Evolutionary conservation across 2,797 vertebrate genomes (phyloP).

Genomic region (Urosaurus nigricauda): DNA sequence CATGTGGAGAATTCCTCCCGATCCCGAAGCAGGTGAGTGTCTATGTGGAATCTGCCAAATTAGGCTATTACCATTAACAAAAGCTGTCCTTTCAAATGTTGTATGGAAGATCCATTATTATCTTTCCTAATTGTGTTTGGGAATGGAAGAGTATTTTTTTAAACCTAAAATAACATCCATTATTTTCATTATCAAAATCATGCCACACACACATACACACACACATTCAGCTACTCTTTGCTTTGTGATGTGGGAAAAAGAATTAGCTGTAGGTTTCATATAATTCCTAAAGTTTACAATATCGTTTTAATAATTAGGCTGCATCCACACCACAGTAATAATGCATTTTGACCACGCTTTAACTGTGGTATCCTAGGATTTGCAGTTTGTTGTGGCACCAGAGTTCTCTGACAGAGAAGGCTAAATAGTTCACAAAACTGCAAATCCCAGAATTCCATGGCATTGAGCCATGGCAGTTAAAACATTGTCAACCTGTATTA

Average conservation of each 20-base stretch:
- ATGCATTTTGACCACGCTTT: too few species aligned
- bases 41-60: rapidly evolving
- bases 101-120: background rate
- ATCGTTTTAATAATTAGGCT: background rate
- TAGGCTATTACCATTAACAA: background rate
- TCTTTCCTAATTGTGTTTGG: background rate
- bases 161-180: background rate
- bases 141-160: background rate
- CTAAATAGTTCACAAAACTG: too few species aligned
- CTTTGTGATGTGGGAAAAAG: background rate
- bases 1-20: conserved; percentile 98
- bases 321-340: too few species aligned
- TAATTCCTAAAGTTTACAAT: background rate
- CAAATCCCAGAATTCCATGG: too few species aligned
- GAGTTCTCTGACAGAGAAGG: too few species aligned
- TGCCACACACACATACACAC: background rate
- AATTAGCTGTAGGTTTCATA: background rate
- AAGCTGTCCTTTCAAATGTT: conserved; percentile 1
- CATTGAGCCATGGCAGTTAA: too few species aligned
- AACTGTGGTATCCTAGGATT: too few species aligned
- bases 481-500: too few species aligned
- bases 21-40: conserved; percentile 93
- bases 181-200: background rate
- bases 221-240: background rate
- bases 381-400: too few species aligned